Conservation (phyloP, 53 echinoderm and acorn worm genomes). For the Glandiceps talaboti region DNA sequence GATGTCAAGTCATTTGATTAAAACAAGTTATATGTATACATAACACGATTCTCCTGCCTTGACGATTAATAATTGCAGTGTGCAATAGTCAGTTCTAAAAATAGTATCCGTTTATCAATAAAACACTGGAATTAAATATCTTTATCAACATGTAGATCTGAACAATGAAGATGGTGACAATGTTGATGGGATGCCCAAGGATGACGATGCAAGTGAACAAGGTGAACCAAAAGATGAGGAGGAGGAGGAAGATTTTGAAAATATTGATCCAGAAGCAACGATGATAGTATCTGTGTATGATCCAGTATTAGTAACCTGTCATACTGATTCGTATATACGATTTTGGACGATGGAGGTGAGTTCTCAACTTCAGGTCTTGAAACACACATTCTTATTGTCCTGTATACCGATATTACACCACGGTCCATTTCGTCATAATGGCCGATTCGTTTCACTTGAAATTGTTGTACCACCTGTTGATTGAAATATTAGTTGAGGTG, state of each 20-base stretch:
- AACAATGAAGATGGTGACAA: background rate
- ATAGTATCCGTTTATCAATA: too few species aligned
- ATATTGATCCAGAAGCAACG: slow-evolving; percentile 53
- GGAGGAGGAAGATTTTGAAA: slow-evolving; percentile 8
- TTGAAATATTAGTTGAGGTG: too few species aligned
- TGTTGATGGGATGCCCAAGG: slow-evolving; percentile 1
- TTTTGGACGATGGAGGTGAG: slow-evolving; percentile 92
- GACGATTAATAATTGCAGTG: background rate
- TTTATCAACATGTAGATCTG: background rate
- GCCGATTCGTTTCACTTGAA: too few species aligned
- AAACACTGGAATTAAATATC: too few species aligned
- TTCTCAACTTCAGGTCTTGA: background rate
- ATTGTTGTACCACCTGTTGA: too few species aligned
- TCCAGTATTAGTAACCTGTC: slow-evolving; percentile 66
- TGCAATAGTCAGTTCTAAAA: background rate
- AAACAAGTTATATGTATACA: too few species aligned
- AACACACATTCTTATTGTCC: too few species aligned
- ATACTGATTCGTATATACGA: slow-evolving; percentile 67
- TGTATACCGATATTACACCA: too few species aligned
- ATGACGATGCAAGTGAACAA: slow-evolving; percentile 6
- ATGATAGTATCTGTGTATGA: slow-evolving; percentile 60
- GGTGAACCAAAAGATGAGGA: slow-evolving; percentile 7
- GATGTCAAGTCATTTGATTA: too few species aligned
- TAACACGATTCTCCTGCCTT: background rate
- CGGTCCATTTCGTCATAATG: too few species aligned